Evolutionary conservation across 2,888 invertebrate genomes (phyloP).

Genomic region (Chymomyza amoena): DNA sequence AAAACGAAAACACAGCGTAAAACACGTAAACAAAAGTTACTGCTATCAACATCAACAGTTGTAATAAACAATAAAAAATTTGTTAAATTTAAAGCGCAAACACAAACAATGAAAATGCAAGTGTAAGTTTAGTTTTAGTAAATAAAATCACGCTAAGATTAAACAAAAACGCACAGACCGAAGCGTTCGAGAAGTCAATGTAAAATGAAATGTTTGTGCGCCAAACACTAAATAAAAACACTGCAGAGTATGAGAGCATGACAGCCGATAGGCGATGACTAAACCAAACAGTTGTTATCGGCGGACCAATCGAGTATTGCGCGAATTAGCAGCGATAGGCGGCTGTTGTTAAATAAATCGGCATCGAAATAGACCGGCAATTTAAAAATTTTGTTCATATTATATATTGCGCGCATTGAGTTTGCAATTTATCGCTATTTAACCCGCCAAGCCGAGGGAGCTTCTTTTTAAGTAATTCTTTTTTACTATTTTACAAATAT

Average conservation of each 20-base stretch:
- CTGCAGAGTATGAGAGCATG: not conserved
- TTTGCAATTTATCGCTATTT: too few species aligned
- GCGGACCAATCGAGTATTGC: not conserved
- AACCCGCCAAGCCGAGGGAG: too few species aligned
- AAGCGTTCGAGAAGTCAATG: not conserved
- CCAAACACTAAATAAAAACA: not conserved
- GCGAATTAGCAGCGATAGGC: too few species aligned
- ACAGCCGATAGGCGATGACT: not conserved
- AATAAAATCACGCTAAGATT: not conserved
- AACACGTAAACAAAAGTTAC: not conserved
- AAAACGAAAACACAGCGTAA: not conserved
- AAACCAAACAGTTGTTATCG: not conserved
- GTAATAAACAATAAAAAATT: not conserved
- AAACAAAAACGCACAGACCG: not conserved
- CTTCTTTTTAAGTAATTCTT: too few species aligned
- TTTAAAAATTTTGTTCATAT: too few species aligned
- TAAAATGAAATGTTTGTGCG: not conserved
- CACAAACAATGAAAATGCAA: not conserved
- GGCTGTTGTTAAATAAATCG: too few species aligned
- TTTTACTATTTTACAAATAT: too few species aligned
- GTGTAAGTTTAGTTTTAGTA: not conserved
- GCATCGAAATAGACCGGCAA: too few species aligned
- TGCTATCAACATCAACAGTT: not conserved
- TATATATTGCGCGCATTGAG: too few species aligned
- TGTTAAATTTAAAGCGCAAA: not conserved